Conservation (phyloP, 2,797 vertebrate genomes). For the Lutjanus argentimaculatus region DNA sequence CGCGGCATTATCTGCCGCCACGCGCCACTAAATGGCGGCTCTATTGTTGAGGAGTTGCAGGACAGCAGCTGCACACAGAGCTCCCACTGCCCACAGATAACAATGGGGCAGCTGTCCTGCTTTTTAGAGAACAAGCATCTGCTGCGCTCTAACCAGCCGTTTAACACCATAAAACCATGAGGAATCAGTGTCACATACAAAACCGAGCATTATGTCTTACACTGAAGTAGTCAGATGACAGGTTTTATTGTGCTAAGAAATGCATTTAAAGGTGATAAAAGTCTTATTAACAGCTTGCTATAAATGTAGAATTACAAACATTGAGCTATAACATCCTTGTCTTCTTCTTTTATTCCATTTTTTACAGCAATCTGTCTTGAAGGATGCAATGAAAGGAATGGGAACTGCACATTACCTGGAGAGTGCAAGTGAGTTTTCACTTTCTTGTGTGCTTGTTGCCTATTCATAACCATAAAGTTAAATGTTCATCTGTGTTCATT, state of each 20-base stretch:
- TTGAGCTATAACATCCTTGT: background rate
- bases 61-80: slow-evolving; percentile 87
- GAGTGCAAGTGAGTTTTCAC: slow-evolving; percentile 94
- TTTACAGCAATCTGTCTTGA: slow-evolving; percentile 93
- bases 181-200: slow-evolving; percentile 76
- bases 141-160: slow-evolving; percentile 82
- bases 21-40: slow-evolving; percentile 88
- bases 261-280: slow-evolving; percentile 4
- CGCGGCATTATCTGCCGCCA: slow-evolving; percentile 88
- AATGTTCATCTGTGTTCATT: background rate
- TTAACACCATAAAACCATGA: slow-evolving; percentile 70
- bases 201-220: slow-evolving; percentile 14
- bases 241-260: slow-evolving; percentile 30
- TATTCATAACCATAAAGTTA: too few species aligned
- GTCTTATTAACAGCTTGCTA: slow-evolving; percentile 8
- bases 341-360: slow-evolving; percentile 1
- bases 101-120: slow-evolving; percentile 89
- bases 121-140: slow-evolving; percentile 84
- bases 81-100: slow-evolving; percentile 83
- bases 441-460: too few species aligned
- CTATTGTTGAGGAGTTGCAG: slow-evolving; percentile 83
- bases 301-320: slow-evolving; percentile 9
- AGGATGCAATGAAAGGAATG: slow-evolving; percentile 94
- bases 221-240: slow-evolving; percentile 45
- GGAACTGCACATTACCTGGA: slow-evolving; percentile 94